phyloP scores from a whole-genome alignment of 2,113 vertebrate genomes.

The Merops nubicus region DNA sequence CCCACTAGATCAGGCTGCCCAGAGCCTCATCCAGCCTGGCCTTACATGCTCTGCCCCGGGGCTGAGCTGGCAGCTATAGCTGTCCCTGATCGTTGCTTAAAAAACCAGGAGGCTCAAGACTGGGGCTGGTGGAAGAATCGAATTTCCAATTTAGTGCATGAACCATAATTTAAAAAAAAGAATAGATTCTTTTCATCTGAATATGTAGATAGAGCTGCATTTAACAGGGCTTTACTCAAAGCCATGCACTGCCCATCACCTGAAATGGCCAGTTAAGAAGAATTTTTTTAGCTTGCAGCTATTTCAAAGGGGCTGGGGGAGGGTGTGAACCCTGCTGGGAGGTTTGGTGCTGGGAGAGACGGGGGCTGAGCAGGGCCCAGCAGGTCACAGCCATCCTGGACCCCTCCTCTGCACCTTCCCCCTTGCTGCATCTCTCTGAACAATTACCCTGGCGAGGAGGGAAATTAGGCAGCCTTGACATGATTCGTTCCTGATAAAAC shows the following conservation, averaged over 20 bases:
- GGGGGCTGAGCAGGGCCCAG: neutral
- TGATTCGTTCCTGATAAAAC: neutral
- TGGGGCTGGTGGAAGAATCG: neutral
- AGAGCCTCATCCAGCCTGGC: no score
- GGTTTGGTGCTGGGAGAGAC: neutral
- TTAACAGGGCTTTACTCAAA: neutral
- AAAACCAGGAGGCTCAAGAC: neutral
- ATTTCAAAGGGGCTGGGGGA: neutral
- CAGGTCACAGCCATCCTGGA: neutral
- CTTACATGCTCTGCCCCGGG: fast-evolving
- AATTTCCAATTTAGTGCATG: neutral
- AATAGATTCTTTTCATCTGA: neutral
- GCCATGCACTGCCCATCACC: neutral
- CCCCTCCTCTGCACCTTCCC: fast-evolving
- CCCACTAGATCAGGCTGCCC: no score
- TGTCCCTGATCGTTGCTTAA: neutral
- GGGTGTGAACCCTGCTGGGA: fast-evolving
- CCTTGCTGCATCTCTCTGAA: neutral
- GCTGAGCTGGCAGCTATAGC: neutral
- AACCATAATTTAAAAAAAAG: neutral
- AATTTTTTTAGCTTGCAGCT: fast-evolving
- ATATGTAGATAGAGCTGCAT: neutral
- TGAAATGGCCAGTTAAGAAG: neutral
- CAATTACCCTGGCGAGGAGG: neutral
- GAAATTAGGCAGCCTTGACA: neutral